These are phyloP conservation scores for Epinephelus coioides DNA, from an alignment of 2,797 vertebrate species.

Conservation along the genomic window DNA sequence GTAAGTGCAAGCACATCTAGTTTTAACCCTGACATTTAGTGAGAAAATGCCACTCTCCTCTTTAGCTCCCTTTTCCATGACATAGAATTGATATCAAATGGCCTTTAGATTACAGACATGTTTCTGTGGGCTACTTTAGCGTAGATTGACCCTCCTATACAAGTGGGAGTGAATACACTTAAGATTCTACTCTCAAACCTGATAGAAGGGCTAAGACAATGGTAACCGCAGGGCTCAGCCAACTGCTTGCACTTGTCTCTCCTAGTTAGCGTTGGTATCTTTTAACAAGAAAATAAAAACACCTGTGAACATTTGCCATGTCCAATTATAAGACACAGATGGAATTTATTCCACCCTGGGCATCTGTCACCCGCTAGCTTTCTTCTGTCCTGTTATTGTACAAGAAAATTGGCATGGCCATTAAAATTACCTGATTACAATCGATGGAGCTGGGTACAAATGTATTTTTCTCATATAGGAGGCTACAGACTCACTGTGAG, in stretches of 20 bases:
- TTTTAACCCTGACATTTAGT: constrained; percentile 31
- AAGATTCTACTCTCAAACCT: constrained; percentile 10
- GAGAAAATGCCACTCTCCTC: constrained; percentile 20
- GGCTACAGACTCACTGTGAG: not conserved
- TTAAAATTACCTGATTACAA: constrained; percentile 21
- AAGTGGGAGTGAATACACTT: constrained; percentile 29
- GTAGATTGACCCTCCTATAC: constrained; percentile 8
- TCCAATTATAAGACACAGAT: constrained; percentile 10
- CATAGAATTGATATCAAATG: constrained; percentile 24
- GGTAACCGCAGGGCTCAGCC: not conserved
- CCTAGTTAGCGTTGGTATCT: not conserved
- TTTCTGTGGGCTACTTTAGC: not conserved
- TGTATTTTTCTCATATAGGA: not conserved
- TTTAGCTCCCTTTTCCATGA: not conserved
- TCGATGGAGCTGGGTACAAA: constrained; percentile 2
- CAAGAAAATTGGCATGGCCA: constrained; percentile 10
- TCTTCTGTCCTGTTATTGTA: not conserved
- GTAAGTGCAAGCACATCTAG: not conserved
- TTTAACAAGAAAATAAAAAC: constrained; percentile 18
- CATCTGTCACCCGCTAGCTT: not conserved
- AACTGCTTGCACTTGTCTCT: constrained; percentile 3
- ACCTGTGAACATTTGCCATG: not conserved
- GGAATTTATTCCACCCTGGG: constrained; percentile 1
- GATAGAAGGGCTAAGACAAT: not conserved
- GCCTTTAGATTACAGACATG: constrained; percentile 25